Evolutionary conservation across 1,140 invertebrate species (phyloP), one percentile per base, ranked within the genome.

Genomic region (Planococcus citri): DNA sequence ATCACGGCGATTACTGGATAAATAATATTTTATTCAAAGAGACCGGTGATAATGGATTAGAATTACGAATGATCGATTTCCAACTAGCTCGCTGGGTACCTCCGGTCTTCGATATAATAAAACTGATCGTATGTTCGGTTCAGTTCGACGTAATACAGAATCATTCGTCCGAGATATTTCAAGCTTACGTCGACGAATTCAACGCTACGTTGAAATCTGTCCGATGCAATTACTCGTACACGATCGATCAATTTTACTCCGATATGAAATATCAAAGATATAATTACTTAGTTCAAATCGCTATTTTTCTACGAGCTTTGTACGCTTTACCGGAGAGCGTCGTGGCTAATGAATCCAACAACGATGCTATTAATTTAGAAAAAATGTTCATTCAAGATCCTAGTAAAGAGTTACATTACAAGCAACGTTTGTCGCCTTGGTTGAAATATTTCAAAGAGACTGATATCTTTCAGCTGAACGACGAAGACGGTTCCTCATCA

Each of bases 21-120:
- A 51, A 51, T 51, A 51, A 51, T 51, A 51, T 51, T 9, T 51
- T 51, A 51, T 51, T 51, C n/a, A 51, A 51, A 51, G 41, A 51
- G 3, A 51, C 41, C 41, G 29, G n/a, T n/a, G 33, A 51, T 9
- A 6, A n/a, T 9, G 41, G 41, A 17, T 51, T 51, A 6, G 41
- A 51, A 3, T 17, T 20, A 17, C 4, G 17, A n/a, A 51, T 51
- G 41, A 51, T 51, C 10, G 41, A 51, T 51, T 51, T 51, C 41
- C 41, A 51, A 51, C 17, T 4, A 2, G 17, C 41, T 6, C 41
- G 41, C 2, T 51, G 41, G 41, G 41, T 51, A 17, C 17, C 41
- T 4, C 41, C 41, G 10, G n/a, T 51, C 6, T 51, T 51, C 41
- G 41, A 51, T n/a, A 17, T 51, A 3, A 51, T 51, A 14, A 51